phyloP scores from a whole-genome alignment of 2,113 vertebrate genomes.

The Jaculus jaculus region DNA sequence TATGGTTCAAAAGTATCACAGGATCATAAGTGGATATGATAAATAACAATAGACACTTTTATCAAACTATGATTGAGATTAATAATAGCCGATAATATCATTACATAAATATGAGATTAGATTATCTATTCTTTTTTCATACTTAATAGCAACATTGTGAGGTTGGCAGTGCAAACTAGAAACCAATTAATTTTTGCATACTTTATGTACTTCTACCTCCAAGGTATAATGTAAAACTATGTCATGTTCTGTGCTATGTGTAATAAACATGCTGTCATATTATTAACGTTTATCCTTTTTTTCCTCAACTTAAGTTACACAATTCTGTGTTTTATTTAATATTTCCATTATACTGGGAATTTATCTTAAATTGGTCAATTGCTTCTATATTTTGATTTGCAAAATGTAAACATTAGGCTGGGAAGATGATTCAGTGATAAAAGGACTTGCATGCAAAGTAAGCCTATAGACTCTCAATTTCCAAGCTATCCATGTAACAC shows the following conservation, averaged over 20 bases:
- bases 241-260: background rate
- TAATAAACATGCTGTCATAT: background rate
- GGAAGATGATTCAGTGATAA: no score
- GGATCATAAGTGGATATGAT: background rate
- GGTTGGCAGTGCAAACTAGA: background rate
- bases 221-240: background rate
- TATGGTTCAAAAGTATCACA: background rate
- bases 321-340: background rate
- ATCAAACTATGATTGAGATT: background rate
- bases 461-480: no score
- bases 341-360: background rate
- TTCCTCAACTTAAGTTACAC: background rate
- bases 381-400: background rate
- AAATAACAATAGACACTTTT: background rate
- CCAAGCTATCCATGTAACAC: no score
- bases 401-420: background rate
- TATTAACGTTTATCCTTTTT: background rate
- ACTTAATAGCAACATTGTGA: background rate
- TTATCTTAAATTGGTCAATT: background rate
- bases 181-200: background rate
- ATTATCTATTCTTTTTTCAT: background rate
- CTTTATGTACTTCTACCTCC: background rate
- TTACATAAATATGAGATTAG: conserved; percentile 13
- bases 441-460: no score
- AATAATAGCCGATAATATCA: background rate